Base-by-base conservation (phyloP, 2,797 vertebrate genomes). In the Peromyscus aztecus region DNA sequence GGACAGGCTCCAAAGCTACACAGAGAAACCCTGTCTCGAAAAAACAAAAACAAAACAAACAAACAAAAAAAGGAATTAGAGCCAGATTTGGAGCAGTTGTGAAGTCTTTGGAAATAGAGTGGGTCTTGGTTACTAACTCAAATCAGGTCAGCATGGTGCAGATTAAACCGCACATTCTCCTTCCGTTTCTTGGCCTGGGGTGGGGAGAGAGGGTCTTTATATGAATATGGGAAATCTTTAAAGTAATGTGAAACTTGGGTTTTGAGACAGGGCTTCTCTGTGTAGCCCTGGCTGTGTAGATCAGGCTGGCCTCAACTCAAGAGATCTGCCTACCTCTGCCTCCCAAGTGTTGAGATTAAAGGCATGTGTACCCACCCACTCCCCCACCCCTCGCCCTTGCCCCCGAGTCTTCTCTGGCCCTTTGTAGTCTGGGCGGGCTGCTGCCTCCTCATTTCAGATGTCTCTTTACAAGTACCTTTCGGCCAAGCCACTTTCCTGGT, bases 361-460 rank as follows among this genome's bases (percentile, higher is more conserved):
- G 57, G 24, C 3, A 0, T 19, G 12, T 61, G 7, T 40, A 1
- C 43, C n/a, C 4, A 46, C 49, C 52, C 52, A 0, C 2, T 11
- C 49, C 11, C 2, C 11, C 49, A 2, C 49, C 52, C 3, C 49
- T 11, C 10, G 11, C 49, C 49, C 49, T 13, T 52, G 49, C 49
- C 6, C 49, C 49, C 13, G 0, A 52, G 52, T 52, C 3, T 52
- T 67, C 46, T 80, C 23, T 75, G 69, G 59, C 23, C 84, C 14
- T 12, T 21, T 5, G 55, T 43, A 43, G 57, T 76, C 52, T 19
- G 5, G 88, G 63, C 27, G 40, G 69, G 43, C 19, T 27, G 4
- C 61, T 11, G 24, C 63, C n/a, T 31, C 43, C 55, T 75, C 4
- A 1, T 46, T 67, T 89, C 16, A 14, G 31, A 13, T 57, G 49